Percentiles rank a stretch among this genome's conserved stretches.
Conservation (phyloP, 2,888 invertebrate genomes). For the Temnothorax unifasciatus region DNA sequence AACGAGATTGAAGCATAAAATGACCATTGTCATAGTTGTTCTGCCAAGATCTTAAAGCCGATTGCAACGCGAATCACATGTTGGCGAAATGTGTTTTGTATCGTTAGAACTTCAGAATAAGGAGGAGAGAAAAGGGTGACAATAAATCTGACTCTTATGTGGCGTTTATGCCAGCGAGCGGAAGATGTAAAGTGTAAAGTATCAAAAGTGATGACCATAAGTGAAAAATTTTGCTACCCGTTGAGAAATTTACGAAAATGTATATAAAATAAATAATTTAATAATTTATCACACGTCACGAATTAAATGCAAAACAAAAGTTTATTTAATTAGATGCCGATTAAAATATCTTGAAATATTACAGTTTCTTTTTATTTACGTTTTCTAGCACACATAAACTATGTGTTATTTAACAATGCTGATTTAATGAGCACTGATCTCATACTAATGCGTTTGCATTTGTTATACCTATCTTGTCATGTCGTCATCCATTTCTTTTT, state of each 20-base stretch:
- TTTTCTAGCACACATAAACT: not conserved
- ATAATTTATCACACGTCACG: not conserved
- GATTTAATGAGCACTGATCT: not conserved
- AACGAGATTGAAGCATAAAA: constrained; percentile 43
- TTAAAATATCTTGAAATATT: not conserved
- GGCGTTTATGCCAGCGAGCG: not conserved
- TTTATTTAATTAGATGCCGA: not conserved
- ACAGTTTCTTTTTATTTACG: not conserved
- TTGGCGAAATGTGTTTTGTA: constrained; percentile 39
- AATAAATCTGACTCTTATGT: constrained; percentile 37
- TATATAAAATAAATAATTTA: not conserved
- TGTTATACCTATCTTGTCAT: constrained; percentile 1
- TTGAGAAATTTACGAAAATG: not conserved
- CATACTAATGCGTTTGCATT: constrained; percentile 1
- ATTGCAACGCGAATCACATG: constrained; percentile 23
- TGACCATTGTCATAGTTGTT: constrained; percentile 20
- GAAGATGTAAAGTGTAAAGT: constrained; percentile 9
- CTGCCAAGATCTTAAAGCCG: constrained; percentile 35
- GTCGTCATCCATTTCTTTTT: not conserved
- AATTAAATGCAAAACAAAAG: not conserved
- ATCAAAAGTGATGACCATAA: not conserved
- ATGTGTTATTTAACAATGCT: not conserved
- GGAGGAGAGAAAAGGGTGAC: not conserved
- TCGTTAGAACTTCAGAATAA: constrained; percentile 33
- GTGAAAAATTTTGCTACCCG: not conserved